phyloP scores from a whole-genome alignment of 2,888 invertebrate species.

The Kuschelorhynchus macadamiae region DNA sequence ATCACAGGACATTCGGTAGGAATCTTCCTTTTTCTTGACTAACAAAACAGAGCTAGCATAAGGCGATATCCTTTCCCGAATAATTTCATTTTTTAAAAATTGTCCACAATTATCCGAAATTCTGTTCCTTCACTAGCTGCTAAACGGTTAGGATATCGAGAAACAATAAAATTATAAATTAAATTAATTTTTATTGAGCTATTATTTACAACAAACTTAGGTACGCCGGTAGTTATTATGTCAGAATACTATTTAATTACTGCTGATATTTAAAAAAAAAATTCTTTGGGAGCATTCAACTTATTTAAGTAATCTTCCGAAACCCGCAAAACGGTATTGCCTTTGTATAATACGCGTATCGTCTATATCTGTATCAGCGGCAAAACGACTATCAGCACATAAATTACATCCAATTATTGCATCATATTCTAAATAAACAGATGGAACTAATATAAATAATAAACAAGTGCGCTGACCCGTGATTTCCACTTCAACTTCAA shows the following conservation, averaged over 20 bases:
- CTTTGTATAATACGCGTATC: not conserved
- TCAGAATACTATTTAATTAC: not conserved
- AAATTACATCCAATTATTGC: slow-evolving; percentile 8
- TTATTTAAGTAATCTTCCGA: too few species aligned
- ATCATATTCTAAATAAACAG: slow-evolving; percentile 5
- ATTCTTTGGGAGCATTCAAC: not conserved
- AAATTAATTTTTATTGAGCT: not conserved
- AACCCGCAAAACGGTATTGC: not conserved
- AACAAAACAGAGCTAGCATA: slow-evolving; percentile 55
- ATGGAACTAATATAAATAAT: too few species aligned
- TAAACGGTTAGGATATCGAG: not conserved
- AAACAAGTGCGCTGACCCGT: too few species aligned
- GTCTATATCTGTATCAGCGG: not conserved
- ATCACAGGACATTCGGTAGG: too few species aligned
- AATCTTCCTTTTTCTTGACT: slow-evolving; percentile 55
- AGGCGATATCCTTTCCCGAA: slow-evolving; percentile 52
- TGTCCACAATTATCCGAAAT: slow-evolving; percentile 49
- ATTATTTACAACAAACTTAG: slow-evolving; percentile 1
- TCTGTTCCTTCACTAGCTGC: not conserved
- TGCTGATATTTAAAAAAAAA: not conserved
- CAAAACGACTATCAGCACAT: not conserved
- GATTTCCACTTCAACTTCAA: too few species aligned
- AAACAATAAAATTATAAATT: not conserved
- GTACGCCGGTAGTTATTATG: not conserved
- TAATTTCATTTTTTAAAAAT: slow-evolving; percentile 42